Percentiles rank a stretch among this genome's conserved stretches.
These are phyloP conservation scores for Acinonyx jubatus DNA, from an alignment of 2,113 vertebrate genomes.

Conservation along the genomic window DNA sequence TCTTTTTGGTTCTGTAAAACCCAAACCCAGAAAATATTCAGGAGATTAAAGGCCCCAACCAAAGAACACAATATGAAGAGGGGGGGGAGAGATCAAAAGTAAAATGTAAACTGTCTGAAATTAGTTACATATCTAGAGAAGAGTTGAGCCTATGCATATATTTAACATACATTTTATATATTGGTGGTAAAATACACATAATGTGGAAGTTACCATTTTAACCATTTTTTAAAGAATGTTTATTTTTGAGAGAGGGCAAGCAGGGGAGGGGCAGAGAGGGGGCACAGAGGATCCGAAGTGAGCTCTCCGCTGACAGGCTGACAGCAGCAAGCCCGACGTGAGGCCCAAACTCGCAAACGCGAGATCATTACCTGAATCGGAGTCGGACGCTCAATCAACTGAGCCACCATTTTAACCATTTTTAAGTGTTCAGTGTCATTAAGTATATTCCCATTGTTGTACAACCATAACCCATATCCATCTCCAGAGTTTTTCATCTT, in stretches of 20 bases:
- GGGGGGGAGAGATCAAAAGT: slow-evolving; percentile 55
- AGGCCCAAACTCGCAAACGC: too few relatives aligned
- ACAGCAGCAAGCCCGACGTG: too few relatives aligned
- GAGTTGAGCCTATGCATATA: neutral
- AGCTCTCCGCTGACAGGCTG: too few relatives aligned
- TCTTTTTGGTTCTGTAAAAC: slow-evolving; percentile 75
- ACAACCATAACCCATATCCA: accelerated
- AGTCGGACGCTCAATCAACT: too few relatives aligned
- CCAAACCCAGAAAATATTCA: slow-evolving; percentile 77
- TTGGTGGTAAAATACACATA: neutral
- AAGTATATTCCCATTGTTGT: neutral
- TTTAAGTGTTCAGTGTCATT: neutral
- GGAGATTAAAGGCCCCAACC: slow-evolving; percentile 68
- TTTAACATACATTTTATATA: neutral
- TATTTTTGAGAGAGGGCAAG: too few relatives aligned
- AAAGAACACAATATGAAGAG: slow-evolving; percentile 61
- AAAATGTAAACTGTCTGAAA: slow-evolving; percentile 60
- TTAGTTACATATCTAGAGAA: slow-evolving; percentile 22
- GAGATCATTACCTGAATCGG: too few relatives aligned
- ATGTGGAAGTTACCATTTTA: neutral
- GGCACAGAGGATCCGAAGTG: too few relatives aligned
- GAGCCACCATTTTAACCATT: neutral
- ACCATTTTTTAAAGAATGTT: neutral
- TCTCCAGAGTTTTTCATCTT: neutral
- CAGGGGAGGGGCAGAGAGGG: too few relatives aligned